Base-by-base conservation (phyloP, 1,140 invertebrate species). In the Globodera rostochiensis region DNA sequence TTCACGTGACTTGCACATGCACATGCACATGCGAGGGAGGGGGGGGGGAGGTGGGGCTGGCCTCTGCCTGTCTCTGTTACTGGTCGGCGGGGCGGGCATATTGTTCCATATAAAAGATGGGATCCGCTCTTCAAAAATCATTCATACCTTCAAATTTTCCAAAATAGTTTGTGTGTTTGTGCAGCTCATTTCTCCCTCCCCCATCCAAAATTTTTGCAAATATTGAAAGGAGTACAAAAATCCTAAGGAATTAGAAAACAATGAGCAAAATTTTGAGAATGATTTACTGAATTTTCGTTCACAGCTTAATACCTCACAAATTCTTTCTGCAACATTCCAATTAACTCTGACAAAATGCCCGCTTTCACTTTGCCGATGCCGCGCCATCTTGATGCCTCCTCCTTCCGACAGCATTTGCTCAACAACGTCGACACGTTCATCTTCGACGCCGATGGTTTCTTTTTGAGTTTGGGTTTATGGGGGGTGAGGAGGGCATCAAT, bases 391-490 rank as follows among this genome's bases (percentile, higher is more conserved):
- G 66, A 81, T 50, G 66, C 87, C 49, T 45, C 80, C 49, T 66
- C 53, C 4, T 87, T 90, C 75, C 74, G 47, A 25, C 53, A 57
- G 13, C 45, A 36, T 13, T 4, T 90, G 9, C 6, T 90, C 57
- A 66, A 79, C 15, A 73, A 87, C 49, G 83, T 88, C 64, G 87
- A 90, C 70, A 90, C 87, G 8, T 88, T 88, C 84, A 89, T 90
- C 74, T 90, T 88, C 71, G 87, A 88, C 49, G 89, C 87, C 80
- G 87, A 90, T 83, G 87, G 86, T 86, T 19, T 71, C 6, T 81
- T 78, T 81, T 49, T 73, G 15, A 64, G 71, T 21, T 19, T 64
- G 50, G 2, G 7, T 53, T 53, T 13, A 11, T 7, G 50, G 50
- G 50, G 45, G 70, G 49, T 6, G 45, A 19, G 69, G 45, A 19